phyloP scores from a whole-genome alignment of 2,797 vertebrate species.

The Cyprinodon diabolis region DNA sequence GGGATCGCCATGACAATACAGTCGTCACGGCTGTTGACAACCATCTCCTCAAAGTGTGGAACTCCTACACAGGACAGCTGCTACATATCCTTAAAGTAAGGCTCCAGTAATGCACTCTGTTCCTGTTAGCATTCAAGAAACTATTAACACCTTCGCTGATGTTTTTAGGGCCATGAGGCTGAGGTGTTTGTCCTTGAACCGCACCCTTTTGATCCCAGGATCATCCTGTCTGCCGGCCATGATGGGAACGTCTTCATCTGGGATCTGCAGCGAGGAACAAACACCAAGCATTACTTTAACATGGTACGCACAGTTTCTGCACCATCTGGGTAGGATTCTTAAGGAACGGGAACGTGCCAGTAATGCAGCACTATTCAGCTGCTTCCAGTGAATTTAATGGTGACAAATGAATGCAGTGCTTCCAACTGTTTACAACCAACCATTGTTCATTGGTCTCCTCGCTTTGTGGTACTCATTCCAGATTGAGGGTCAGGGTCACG shows the following conservation, averaged over 20 bases:
- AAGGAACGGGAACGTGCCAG: not conserved
- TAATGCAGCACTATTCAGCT: not conserved
- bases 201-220: slow-evolving; percentile 93
- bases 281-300: slow-evolving; percentile 94
- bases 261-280: slow-evolving; percentile 90
- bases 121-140: not conserved
- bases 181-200: slow-evolving; percentile 98
- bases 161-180: slow-evolving; percentile 90
- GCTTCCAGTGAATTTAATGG: not conserved
- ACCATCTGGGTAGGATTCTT: slow-evolving; percentile 82
- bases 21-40: slow-evolving; percentile 97
- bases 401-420: not conserved
- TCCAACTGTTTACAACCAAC: not conserved
- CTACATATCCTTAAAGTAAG: slow-evolving; percentile 93
- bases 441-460: not conserved
- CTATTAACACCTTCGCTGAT: slow-evolving; percentile 3
- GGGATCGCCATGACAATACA: slow-evolving; percentile 92
- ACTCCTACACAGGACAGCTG: slow-evolving; percentile 92
- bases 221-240: slow-evolving; percentile 96
- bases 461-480: slow-evolving; percentile 53
- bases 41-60: slow-evolving; percentile 97
- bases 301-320: slow-evolving; percentile 78
- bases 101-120: not conserved
- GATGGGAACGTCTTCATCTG: slow-evolving; percentile 97
- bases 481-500: slow-evolving; percentile 98